These are phyloP conservation scores for Gambelia wislizenii DNA, from an alignment of 2,797 vertebrate genomes.

Conservation along the genomic window DNA sequence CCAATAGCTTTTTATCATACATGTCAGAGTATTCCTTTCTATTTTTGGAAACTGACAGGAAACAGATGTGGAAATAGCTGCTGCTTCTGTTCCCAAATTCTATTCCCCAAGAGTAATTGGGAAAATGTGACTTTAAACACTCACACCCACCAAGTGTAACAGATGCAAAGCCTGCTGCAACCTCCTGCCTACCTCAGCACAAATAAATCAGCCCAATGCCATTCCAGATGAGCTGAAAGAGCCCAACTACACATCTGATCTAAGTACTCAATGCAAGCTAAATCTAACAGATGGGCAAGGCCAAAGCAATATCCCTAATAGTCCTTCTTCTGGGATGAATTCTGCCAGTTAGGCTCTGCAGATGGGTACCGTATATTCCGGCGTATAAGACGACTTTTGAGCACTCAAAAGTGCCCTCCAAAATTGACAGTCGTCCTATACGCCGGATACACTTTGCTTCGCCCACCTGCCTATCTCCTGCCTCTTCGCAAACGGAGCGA, in stretches of 20 bases:
- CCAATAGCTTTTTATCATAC: not conserved
- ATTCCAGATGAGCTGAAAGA: not conserved
- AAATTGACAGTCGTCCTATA: too few relatives aligned
- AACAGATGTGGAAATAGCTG: slow-evolving; percentile 42
- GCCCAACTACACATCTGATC: not conserved
- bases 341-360: not conserved
- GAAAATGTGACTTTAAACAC: slow-evolving; percentile 18
- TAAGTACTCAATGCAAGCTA: not conserved
- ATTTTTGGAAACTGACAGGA: slow-evolving; percentile 51
- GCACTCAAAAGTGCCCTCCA: too few relatives aligned
- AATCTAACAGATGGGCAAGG: not conserved
- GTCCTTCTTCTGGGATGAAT: not conserved
- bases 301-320: not conserved
- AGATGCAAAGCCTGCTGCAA: slow-evolving; percentile 59
- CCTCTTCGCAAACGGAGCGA: too few relatives aligned
- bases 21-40: slow-evolving; percentile 2
- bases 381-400: too few relatives aligned
- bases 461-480: too few relatives aligned
- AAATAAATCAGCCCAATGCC: not conserved
- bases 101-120: slow-evolving; percentile 31
- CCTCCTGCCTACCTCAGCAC: slow-evolving; percentile 41
- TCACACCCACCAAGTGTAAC: slow-evolving; percentile 4
- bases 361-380: too few relatives aligned
- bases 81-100: too few relatives aligned
- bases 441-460: too few relatives aligned